Percentiles rank a stretch among this genome's conserved stretches.
These are phyloP conservation scores for Lineus longissimus DNA, from an alignment of 1,140 invertebrate species.

Conservation along the genomic window DNA sequence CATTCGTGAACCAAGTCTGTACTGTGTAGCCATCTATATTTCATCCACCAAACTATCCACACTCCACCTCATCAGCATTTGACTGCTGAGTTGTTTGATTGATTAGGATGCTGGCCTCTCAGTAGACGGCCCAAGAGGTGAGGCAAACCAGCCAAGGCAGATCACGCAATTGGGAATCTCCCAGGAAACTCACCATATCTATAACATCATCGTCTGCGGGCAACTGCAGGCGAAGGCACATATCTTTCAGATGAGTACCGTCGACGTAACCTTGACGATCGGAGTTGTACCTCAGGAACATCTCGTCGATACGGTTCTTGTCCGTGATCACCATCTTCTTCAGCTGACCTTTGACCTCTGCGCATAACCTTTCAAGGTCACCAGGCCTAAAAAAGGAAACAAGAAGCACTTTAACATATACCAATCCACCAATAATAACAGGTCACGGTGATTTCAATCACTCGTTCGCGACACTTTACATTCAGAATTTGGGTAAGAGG, in stretches of 20 bases:
- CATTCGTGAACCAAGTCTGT: too few relatives aligned
- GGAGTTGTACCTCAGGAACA: conserved; percentile 51
- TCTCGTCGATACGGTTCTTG: conserved; percentile 47
- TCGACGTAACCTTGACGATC: conserved; percentile 48
- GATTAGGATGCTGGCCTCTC: too few relatives aligned
- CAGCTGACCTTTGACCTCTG: conserved; percentile 47
- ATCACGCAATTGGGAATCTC: neutral
- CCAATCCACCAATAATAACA: neutral
- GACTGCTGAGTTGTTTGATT: too few relatives aligned
- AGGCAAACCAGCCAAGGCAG: too few relatives aligned
- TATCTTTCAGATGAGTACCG: conserved; percentile 43
- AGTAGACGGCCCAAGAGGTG: too few relatives aligned
- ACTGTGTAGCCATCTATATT: too few relatives aligned
- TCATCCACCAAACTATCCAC: too few relatives aligned
- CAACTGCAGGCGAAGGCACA: conserved; percentile 44
- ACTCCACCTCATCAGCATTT: too few relatives aligned
- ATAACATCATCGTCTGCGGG: conserved; percentile 52
- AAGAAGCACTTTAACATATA: too few relatives aligned
- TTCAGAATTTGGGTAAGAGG: neutral
- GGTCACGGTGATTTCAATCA: too few relatives aligned
- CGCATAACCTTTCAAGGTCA: conserved; percentile 38
- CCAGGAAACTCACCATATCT: conserved; percentile 38
- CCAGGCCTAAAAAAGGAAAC: conserved; percentile 30
- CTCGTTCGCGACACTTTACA: neutral
- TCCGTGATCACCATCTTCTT: conserved; percentile 53